Conservation (phyloP, 2,888 invertebrate species). For the Molorchus minor region DNA sequence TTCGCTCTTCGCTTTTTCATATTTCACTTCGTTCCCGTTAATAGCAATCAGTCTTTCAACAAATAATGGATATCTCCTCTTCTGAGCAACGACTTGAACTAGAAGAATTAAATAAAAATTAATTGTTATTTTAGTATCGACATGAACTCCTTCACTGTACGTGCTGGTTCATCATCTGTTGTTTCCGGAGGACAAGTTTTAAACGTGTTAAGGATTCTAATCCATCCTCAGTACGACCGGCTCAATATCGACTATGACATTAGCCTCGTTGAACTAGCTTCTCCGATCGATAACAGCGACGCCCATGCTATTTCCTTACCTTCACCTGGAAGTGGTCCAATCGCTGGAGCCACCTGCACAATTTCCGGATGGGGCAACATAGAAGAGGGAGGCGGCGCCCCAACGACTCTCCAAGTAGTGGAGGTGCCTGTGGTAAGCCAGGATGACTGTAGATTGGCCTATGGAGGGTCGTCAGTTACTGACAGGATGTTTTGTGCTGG, state of each 20-base stretch:
- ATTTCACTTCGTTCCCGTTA: too few relatives aligned
- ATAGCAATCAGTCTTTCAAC: too few relatives aligned
- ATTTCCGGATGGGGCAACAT: constrained; percentile 22
- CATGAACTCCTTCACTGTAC: neutral
- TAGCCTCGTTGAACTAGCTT: neutral
- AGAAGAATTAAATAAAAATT: neutral
- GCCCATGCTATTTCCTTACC: neutral
- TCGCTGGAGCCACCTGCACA: neutral
- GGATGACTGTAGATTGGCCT: constrained; percentile 6
- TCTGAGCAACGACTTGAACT: too few relatives aligned
- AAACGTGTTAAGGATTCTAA: neutral
- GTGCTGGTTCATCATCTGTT: neutral
- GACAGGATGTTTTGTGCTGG: constrained; percentile 31
- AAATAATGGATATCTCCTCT: too few relatives aligned
- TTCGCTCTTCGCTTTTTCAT: too few relatives aligned
- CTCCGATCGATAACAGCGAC: neutral
- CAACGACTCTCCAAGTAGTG: constrained; percentile 24
- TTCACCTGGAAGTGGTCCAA: neutral
- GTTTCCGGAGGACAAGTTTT: neutral
- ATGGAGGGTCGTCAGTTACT: constrained; percentile 47
- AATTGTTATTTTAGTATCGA: neutral
- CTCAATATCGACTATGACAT: neutral
- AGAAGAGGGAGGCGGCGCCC: constrained; percentile 2
- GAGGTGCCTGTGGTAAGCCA: constrained; percentile 28
- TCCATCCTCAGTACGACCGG: neutral